phyloP scores from a whole-genome alignment of 2,888 invertebrate genomes.

The Dinocampus coccinellae region DNA sequence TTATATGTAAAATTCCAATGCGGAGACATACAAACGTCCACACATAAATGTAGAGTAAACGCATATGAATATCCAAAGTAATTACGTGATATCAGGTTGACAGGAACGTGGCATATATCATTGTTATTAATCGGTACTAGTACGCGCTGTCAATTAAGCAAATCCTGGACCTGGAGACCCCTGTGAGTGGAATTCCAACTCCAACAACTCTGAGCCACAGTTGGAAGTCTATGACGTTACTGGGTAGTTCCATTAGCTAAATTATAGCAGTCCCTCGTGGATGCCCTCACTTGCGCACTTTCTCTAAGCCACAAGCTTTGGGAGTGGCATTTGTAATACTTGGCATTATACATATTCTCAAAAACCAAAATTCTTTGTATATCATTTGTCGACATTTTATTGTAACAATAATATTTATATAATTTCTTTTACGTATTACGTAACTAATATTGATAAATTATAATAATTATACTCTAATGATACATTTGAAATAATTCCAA shows the following conservation, averaged over 20 bases:
- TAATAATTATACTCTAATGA: too few relatives aligned
- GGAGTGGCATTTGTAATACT: conserved; percentile 37
- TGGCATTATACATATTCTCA: conserved; percentile 3
- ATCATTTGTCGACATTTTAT: not conserved
- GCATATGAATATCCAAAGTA: conserved; percentile 28
- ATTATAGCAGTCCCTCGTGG: conserved; percentile 44
- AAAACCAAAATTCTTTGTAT: not conserved
- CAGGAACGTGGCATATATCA: conserved; percentile 32
- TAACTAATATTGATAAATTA: not conserved
- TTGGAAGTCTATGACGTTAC: conserved; percentile 42
- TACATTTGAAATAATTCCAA: too few relatives aligned
- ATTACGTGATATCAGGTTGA: conserved; percentile 34
- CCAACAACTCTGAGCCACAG: conserved; percentile 33
- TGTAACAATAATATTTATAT: not conserved
- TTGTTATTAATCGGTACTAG: conserved; percentile 44
- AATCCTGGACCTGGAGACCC: conserved; percentile 29
- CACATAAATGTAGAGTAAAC: not conserved
- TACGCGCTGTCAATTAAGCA: conserved; percentile 41
- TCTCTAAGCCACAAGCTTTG: conserved; percentile 24
- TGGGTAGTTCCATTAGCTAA: conserved; percentile 45
- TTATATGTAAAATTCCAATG: not conserved
- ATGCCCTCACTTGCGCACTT: conserved; percentile 30
- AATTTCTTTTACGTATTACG: not conserved
- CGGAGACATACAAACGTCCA: not conserved
- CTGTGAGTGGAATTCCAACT: conserved; percentile 35